Percentiles rank a stretch among this genome's conserved stretches.
Evolutionary conservation across 1,140 invertebrate species (phyloP).

Genomic region (Odontomachus brunneus): DNA sequence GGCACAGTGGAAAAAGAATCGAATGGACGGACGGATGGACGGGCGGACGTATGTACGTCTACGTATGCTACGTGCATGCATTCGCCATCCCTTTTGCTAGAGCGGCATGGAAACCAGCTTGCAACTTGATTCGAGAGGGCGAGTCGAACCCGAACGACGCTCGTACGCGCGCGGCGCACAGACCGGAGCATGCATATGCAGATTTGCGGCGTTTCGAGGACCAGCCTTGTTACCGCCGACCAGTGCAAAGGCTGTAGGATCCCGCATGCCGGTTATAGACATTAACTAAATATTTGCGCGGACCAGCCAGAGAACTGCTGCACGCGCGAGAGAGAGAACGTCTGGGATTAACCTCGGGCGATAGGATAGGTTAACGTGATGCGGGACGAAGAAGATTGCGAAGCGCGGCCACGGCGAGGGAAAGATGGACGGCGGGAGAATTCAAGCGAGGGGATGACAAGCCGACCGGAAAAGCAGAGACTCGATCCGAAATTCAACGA

Average conservation of each 20-base stretch:
- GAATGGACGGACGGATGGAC: constrained; percentile 1
- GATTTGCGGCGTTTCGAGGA: constrained; percentile 60
- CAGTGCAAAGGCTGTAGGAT: constrained; percentile 36
- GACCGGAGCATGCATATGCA: constrained; percentile 73
- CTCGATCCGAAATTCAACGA: constrained; percentile 29
- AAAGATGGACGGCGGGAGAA: constrained; percentile 17
- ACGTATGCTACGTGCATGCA: no score
- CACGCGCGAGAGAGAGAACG: constrained; percentile 24
- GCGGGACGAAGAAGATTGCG: constrained; percentile 38
- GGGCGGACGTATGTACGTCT: constrained; percentile 23
- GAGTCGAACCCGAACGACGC: constrained; percentile 25
- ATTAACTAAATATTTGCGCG: constrained; percentile 69
- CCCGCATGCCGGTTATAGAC: constrained; percentile 41
- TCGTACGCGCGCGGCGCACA: background rate
- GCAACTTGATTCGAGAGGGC: constrained; percentile 13
- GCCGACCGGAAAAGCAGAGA: constrained; percentile 38
- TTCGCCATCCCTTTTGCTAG: constrained; percentile 20
- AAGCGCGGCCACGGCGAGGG: constrained; percentile 4
- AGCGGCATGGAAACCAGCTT: background rate
- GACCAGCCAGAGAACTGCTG: constrained; percentile 28
- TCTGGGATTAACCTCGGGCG: constrained; percentile 55
- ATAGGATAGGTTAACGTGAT: constrained; percentile 47
- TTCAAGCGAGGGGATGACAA: constrained; percentile 22
- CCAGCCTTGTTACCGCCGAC: constrained; percentile 47
- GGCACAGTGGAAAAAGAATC: constrained; percentile 23